These are phyloP conservation scores for Chaetogeoica ovagalla DNA, from an alignment of 2,888 invertebrate genomes.

Conservation along the genomic window DNA sequence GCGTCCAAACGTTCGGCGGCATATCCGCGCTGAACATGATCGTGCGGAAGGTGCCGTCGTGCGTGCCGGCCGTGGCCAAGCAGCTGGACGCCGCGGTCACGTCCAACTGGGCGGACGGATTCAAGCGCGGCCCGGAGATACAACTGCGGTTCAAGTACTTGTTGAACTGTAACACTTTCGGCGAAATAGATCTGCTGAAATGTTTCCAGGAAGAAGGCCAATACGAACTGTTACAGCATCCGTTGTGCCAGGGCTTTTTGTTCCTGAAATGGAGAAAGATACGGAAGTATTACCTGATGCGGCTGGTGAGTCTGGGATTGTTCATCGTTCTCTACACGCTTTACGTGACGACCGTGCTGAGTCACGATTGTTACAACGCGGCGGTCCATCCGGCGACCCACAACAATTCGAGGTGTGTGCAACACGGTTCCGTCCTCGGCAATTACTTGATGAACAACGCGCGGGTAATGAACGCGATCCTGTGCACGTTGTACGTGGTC, in stretches of 20 bases:
- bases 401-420: slow-evolving; percentile 66
- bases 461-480: slow-evolving; percentile 21
- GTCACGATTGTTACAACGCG: slow-evolving; percentile 82
- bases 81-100: slow-evolving; percentile 77
- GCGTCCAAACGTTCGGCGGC: slow-evolving; percentile 68
- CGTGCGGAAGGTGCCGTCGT: slow-evolving; percentile 82
- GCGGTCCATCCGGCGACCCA: slow-evolving; percentile 70
- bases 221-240: slow-evolving; percentile 82
- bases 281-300: slow-evolving; percentile 80
- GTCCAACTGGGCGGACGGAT: slow-evolving; percentile 44
- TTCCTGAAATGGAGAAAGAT: slow-evolving; percentile 90
- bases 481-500: slow-evolving; percentile 7
- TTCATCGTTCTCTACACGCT: slow-evolving; percentile 79
- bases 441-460: slow-evolving; percentile 14
- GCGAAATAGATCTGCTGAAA: slow-evolving; percentile 83
- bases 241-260: slow-evolving; percentile 82
- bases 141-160: slow-evolving; percentile 38
- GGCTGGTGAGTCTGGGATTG: slow-evolving; percentile 76
- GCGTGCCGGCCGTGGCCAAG: slow-evolving; percentile 78
- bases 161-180: slow-evolving; percentile 56
- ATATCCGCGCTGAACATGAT: slow-evolving; percentile 84
- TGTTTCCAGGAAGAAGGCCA: slow-evolving; percentile 87
- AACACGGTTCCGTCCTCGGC: slow-evolving; percentile 78
- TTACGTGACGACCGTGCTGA: slow-evolving; percentile 78
- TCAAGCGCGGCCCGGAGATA: slow-evolving; percentile 36